phyloP scores from a whole-genome alignment of 2,888 invertebrate genomes.

The Aromia moschata region DNA sequence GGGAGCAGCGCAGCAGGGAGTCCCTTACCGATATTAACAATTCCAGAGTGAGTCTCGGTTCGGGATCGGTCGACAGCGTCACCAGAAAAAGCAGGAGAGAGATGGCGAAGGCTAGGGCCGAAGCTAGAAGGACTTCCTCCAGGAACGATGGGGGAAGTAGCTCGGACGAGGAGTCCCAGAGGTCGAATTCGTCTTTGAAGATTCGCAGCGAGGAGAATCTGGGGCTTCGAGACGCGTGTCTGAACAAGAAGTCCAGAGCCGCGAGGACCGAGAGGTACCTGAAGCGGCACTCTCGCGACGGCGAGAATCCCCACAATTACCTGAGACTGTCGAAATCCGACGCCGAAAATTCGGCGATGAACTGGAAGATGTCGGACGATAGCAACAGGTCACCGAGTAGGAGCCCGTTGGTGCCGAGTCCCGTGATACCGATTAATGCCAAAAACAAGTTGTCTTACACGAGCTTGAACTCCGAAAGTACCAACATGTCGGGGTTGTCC shows the following conservation, averaged over 20 bases:
- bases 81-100: conserved; percentile 68
- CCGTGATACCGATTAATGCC: conserved; percentile 24
- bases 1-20: conserved; percentile 50
- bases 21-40: conserved; percentile 45
- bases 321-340: conserved; percentile 56
- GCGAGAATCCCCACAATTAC: conserved; percentile 66
- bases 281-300: conserved; percentile 77
- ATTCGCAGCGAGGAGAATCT: conserved; percentile 77
- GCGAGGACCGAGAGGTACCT: conserved; percentile 84
- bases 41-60: conserved; percentile 55
- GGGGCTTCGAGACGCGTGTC: conserved; percentile 62
- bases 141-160: conserved; percentile 74
- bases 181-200: conserved; percentile 73
- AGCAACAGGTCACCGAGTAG: conserved; percentile 51
- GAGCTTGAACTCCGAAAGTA: conserved; percentile 47
- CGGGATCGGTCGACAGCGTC: conserved; percentile 65
- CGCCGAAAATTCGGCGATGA: conserved; percentile 48
- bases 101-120: conserved; percentile 73
- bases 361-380: conserved; percentile 46
- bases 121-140: conserved; percentile 70
- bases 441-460: conserved; percentile 44
- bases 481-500: conserved; percentile 56
- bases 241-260: conserved; percentile 73
- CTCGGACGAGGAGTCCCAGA: conserved; percentile 76
- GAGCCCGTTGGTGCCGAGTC: conserved; percentile 50